A percentile compares a stretch with the other conserved stretches of the same genome.
These are phyloP conservation scores for Lasioglossum leucozonium DNA, from an alignment of 2,888 invertebrate species.

Conservation along the genomic window DNA sequence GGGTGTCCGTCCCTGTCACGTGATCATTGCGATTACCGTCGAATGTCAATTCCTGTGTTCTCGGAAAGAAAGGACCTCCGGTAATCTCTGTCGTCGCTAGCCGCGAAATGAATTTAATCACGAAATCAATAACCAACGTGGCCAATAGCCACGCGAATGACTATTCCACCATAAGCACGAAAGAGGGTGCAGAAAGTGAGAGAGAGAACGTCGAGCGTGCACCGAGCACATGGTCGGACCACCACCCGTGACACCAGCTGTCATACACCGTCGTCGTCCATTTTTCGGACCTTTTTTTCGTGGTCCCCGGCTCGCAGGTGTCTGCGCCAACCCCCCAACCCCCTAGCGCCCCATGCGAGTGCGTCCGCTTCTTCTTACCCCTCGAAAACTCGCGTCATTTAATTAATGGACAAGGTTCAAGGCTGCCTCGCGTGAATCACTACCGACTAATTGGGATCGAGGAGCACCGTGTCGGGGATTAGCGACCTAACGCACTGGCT, in stretches of 20 bases:
- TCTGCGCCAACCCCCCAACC: not conserved
- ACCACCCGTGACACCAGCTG: slow-evolving; percentile 81
- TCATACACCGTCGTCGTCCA: slow-evolving; percentile 64
- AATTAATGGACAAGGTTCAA: slow-evolving; percentile 50
- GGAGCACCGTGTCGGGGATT: slow-evolving; percentile 21
- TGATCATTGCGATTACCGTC: not conserved
- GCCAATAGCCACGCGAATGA: slow-evolving; percentile 13
- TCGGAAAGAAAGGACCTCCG: not conserved
- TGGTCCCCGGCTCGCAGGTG: slow-evolving; percentile 45
- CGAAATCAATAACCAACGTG: slow-evolving; percentile 28
- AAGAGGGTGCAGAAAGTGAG: not conserved
- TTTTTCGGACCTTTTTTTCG: slow-evolving; percentile 14
- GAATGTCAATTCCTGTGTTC: not conserved
- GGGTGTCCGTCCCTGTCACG: slow-evolving; percentile 53
- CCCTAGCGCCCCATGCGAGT: not conserved
- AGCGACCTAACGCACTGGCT: slow-evolving; percentile 9
- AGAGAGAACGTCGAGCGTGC: slow-evolving; percentile 41
- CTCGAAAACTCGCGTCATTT: slow-evolving; percentile 27
- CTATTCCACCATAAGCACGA: slow-evolving; percentile 21
- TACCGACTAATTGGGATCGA: slow-evolving; percentile 35
- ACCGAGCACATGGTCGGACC: slow-evolving; percentile 76
- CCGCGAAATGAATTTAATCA: not conserved
- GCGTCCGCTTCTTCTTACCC: not conserved
- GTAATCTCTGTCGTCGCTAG: not conserved
- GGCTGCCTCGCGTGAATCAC: slow-evolving; percentile 52